Conservation (phyloP, 1,140 invertebrate genomes). For the Trigoniulus corallinus region DNA sequence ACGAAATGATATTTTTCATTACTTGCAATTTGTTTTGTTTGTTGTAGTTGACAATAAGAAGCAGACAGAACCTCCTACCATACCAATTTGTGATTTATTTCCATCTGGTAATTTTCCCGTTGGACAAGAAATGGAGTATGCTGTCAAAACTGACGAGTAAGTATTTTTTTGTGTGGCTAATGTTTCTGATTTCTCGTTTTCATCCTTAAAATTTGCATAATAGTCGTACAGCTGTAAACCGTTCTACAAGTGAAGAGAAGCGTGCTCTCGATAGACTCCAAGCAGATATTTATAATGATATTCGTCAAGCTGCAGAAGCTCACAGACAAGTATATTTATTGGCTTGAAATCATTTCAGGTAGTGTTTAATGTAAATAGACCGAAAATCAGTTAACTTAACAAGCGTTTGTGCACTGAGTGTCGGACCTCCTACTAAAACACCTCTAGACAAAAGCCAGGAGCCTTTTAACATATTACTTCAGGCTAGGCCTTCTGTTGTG, state of each 20-base stretch:
- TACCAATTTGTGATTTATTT: slow-evolving; percentile 71
- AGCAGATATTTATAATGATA: slow-evolving; percentile 79
- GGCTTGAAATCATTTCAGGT: no score
- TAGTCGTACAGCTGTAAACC: slow-evolving; percentile 62
- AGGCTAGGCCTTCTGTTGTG: no score
- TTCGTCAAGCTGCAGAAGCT: slow-evolving; percentile 88
- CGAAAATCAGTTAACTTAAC: no score
- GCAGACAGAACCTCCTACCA: slow-evolving; percentile 68
- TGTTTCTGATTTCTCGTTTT: slow-evolving; percentile 5
- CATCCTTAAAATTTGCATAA: slow-evolving; percentile 14
- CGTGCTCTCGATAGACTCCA: slow-evolving; percentile 37
- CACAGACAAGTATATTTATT: slow-evolving; percentile 58
- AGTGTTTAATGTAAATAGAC: no score
- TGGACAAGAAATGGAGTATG: slow-evolving; percentile 28
- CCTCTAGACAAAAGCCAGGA: no score
- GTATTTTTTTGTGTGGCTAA: slow-evolving; percentile 6
- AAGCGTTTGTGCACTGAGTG: no score
- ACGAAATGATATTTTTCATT: background rate
- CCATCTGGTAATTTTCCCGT: slow-evolving; percentile 48
- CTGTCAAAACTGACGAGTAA: slow-evolving; percentile 3
- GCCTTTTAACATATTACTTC: no score
- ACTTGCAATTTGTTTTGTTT: background rate
- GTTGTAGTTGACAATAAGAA: slow-evolving; percentile 18
- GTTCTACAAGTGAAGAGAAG: slow-evolving; percentile 82
- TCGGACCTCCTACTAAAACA: no score